A percentile compares a stretch with the other conserved stretches of the same genome.
Evolutionary conservation across 2,888 invertebrate species (phyloP).

Genomic region (Taphrorychus bicolor): DNA sequence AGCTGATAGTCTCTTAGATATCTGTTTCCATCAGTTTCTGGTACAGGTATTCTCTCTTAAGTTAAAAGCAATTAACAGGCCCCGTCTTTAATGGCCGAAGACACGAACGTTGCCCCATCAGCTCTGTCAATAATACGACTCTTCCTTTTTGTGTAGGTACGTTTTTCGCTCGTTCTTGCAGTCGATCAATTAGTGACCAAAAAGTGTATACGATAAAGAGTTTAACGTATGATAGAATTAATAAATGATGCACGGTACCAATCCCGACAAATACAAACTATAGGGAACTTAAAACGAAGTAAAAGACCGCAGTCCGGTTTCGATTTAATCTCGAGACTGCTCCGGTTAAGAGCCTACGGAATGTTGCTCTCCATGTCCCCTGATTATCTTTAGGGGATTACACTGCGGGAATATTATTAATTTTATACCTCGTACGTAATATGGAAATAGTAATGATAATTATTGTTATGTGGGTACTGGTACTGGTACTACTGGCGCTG

Average conservation of each 20-base stretch:
- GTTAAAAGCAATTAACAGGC: constrained; percentile 36
- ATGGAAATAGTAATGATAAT: too few species aligned
- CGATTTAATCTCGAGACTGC: constrained; percentile 6
- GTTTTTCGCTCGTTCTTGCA: not conserved
- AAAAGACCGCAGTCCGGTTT: not conserved
- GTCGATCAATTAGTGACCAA: not conserved
- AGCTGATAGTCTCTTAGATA: constrained; percentile 37
- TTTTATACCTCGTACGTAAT: not conserved
- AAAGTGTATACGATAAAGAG: too few species aligned
- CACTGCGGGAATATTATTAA: not conserved
- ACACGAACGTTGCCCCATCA: constrained; percentile 24
- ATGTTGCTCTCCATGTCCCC: not conserved
- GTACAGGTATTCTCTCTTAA: constrained; percentile 31
- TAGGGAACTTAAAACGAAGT: too few species aligned
- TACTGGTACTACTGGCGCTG: too few species aligned
- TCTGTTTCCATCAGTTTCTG: constrained; percentile 34
- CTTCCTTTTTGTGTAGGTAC: too few species aligned
- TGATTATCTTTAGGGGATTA: not conserved
- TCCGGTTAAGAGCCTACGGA: not conserved
- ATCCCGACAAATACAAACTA: too few species aligned
- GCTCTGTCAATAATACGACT: too few species aligned
- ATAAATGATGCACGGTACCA: too few species aligned
- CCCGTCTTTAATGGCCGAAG: constrained; percentile 20
- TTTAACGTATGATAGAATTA: not conserved
- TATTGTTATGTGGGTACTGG: too few species aligned